Conservation (phyloP, 1,140 invertebrate species). For the Probaryconus sp. region DNA sequence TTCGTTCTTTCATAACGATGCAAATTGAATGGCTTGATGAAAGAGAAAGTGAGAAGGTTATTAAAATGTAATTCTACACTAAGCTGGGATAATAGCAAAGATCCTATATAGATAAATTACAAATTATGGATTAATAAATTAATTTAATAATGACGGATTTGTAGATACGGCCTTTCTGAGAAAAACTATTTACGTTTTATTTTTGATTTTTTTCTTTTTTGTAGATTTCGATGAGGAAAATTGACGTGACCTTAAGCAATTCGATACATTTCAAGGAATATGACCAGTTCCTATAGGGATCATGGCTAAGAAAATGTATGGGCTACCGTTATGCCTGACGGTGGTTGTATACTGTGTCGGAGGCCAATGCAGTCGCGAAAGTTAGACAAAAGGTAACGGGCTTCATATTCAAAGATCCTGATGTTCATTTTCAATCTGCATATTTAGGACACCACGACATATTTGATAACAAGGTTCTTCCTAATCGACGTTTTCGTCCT, state of each 20-base stretch:
- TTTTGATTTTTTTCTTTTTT: too few species aligned
- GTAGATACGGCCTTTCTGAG: too few species aligned
- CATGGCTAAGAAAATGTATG: constrained; percentile 39
- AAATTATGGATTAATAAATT: too few species aligned
- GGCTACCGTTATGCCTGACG: constrained; percentile 52
- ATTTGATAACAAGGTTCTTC: too few species aligned
- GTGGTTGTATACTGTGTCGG: constrained; percentile 23
- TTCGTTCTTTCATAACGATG: constrained; percentile 17
- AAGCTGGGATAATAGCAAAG: neutral
- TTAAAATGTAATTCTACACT: constrained; percentile 10
- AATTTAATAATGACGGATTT: too few species aligned
- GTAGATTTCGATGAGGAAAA: too few species aligned
- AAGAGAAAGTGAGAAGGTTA: constrained; percentile 22
- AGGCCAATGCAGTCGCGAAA: constrained; percentile 31
- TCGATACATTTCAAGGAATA: constrained; percentile 39
- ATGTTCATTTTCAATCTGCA: constrained; percentile 28
- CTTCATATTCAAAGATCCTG: constrained; percentile 33
- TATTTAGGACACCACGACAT: constrained; percentile 9
- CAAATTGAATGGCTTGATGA: constrained; percentile 18
- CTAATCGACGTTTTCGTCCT: too few species aligned
- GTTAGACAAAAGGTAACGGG: constrained; percentile 47
- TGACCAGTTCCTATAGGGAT: constrained; percentile 29
- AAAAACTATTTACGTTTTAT: too few species aligned
- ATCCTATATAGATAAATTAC: too few species aligned
- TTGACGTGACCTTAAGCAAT: constrained; percentile 46